Evolutionary conservation across 2,888 invertebrate species (phyloP).

Genomic region (Hydropsyche betteni): DNA sequence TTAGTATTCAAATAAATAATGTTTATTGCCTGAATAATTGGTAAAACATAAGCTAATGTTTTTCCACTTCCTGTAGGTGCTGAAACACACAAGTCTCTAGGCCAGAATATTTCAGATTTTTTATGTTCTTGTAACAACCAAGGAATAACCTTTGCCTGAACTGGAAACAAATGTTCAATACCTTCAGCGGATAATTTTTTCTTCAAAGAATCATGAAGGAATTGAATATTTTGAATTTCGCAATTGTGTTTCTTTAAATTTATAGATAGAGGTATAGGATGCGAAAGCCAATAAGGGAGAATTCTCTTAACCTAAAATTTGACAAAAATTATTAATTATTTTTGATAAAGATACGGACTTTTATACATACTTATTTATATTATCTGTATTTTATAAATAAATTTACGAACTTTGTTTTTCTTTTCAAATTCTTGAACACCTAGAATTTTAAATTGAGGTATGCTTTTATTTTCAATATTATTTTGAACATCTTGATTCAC

Average conservation of each 20-base stretch:
- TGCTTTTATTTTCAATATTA: constrained; percentile 51
- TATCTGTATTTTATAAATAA: too few species aligned
- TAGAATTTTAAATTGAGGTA: constrained; percentile 70
- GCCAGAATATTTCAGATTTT: constrained; percentile 71
- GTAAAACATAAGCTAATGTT: constrained; percentile 92
- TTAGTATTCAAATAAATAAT: background rate
- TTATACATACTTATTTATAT: too few species aligned
- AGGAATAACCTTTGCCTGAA: constrained; percentile 81
- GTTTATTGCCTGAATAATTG: constrained; percentile 77
- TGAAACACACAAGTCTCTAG: constrained; percentile 93
- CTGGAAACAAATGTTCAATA: constrained; percentile 84
- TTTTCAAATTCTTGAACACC: constrained; percentile 71
- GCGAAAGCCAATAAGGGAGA: constrained; percentile 86
- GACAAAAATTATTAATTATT: background rate
- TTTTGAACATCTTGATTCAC: constrained; percentile 45
- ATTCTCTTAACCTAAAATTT: constrained; percentile 74
- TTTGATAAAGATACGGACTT: too few species aligned
- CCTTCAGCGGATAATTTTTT: constrained; percentile 73
- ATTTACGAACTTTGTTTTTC: constrained; percentile 62
- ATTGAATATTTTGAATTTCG: constrained; percentile 54
- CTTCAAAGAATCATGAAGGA: constrained; percentile 72
- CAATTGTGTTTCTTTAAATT: constrained; percentile 69
- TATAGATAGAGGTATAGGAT: constrained; percentile 81
- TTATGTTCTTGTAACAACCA: constrained; percentile 74
- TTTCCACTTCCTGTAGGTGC: constrained; percentile 99